A percentile compares a stretch with the other conserved stretches of the same genome.
Conservation (phyloP, 2,888 invertebrate species). For the Plebejus argus region DNA sequence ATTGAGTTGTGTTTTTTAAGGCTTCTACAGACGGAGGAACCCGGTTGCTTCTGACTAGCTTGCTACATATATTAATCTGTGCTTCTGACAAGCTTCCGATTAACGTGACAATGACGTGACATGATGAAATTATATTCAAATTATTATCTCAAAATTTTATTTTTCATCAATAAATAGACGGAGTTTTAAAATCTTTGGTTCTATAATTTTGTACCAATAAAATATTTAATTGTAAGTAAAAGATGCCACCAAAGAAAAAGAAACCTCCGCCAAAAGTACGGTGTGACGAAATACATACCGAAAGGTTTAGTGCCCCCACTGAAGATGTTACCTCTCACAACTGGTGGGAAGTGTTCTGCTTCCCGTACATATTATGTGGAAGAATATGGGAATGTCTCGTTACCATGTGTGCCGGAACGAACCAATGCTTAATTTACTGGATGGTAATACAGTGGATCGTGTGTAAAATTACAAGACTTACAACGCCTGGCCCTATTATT, state of each 20-base stretch:
- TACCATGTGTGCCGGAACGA: slow-evolving; percentile 61
- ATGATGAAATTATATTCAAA: not conserved
- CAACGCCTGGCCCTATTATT: slow-evolving; percentile 62
- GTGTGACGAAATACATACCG: slow-evolving; percentile 54
- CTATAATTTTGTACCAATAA: not conserved
- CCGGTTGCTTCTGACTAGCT: no score
- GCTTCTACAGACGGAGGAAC: no score
- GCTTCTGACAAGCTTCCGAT: no score
- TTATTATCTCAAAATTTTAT: not conserved
- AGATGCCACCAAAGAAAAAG: slow-evolving; percentile 50
- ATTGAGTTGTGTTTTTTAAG: no score
- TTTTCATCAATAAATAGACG: not conserved
- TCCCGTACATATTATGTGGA: slow-evolving; percentile 62
- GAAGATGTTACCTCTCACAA: slow-evolving; percentile 60
- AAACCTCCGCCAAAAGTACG: slow-evolving; percentile 46
- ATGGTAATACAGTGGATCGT: slow-evolving; percentile 67
- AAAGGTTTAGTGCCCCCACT: slow-evolving; percentile 55
- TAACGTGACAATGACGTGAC: not conserved
- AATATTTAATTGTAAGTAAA: not conserved
- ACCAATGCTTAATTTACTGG: slow-evolving; percentile 67
- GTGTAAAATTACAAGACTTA: slow-evolving; percentile 62
- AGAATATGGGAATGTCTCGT: slow-evolving; percentile 61
- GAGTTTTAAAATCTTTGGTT: not conserved
- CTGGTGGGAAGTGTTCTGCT: slow-evolving; percentile 70
- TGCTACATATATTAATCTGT: no score